A percentile compares a stretch with the other conserved stretches of the same genome.
Evolutionary conservation across 2,113 vertebrate genomes (phyloP).

Genomic region (Ranitomeya imitator): DNA sequence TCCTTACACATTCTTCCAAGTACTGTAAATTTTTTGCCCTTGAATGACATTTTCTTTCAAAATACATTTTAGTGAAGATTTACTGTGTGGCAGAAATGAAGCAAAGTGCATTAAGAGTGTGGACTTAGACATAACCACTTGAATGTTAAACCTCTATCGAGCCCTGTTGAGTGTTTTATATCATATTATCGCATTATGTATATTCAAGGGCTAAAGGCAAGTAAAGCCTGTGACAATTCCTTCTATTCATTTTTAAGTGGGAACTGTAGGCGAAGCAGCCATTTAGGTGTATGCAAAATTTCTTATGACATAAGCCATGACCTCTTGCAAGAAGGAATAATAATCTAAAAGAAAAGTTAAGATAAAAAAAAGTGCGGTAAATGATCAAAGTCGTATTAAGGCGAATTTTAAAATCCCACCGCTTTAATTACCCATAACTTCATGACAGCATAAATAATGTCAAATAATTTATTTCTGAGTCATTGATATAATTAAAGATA

Average conservation of each 20-base stretch:
- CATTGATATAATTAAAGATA: too few relatives aligned
- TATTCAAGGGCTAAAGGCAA: not conserved
- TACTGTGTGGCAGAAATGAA: conserved; percentile 15
- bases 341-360: too few relatives aligned
- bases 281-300: too few relatives aligned
- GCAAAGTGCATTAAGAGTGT: conserved; percentile 17
- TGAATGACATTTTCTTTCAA: conserved; percentile 36
- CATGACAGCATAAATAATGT: too few relatives aligned
- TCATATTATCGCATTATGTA: not conserved
- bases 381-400: too few relatives aligned
- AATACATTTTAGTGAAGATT: conserved; percentile 27
- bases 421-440: too few relatives aligned
- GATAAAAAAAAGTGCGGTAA: too few relatives aligned
- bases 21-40: conserved; percentile 30
- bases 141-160: not conserved
- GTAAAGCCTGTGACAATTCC: not conserved
- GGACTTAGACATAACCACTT: not conserved
- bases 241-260: not conserved
- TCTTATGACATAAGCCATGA: too few relatives aligned
- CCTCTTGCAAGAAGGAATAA: too few relatives aligned
- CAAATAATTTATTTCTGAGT: too few relatives aligned
- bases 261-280: not conserved
- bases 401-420: too few relatives aligned
- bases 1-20: not conserved
- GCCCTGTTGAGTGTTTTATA: not conserved